Conservation (phyloP, 2,888 invertebrate genomes). For the Brachyptera risi region DNA sequence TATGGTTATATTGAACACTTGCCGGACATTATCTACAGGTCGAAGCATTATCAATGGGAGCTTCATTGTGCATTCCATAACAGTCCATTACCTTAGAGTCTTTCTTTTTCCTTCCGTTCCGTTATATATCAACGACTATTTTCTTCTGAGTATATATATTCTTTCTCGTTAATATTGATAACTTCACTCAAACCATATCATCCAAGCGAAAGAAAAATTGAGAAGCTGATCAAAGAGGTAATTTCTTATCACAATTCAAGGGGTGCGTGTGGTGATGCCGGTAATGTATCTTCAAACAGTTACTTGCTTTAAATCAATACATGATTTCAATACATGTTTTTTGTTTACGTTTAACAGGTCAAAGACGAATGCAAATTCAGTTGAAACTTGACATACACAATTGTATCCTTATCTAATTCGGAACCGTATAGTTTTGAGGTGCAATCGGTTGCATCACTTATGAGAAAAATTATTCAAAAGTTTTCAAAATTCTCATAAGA, state of each 20-base stretch:
- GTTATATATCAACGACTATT: too few species aligned
- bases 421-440: too few species aligned
- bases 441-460: too few species aligned
- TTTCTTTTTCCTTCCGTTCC: background rate
- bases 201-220: background rate
- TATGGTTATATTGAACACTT: too few species aligned
- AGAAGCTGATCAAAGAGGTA: background rate
- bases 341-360: too few species aligned
- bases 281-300: conserved; percentile 8
- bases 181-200: background rate
- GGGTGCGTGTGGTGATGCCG: background rate
- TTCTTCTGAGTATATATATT: background rate
- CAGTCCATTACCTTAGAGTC: conserved; percentile 5
- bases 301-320: too few species aligned
- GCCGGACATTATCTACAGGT: background rate
- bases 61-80: background rate
- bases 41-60: background rate
- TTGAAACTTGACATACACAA: too few species aligned
- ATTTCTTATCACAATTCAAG: background rate
- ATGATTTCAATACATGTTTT: too few species aligned
- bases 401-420: too few species aligned
- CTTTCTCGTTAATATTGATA: conserved; percentile 9
- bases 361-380: too few species aligned
- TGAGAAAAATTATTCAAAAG: too few species aligned
- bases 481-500: too few species aligned